Evolutionary conservation across 1,140 invertebrate genomes (phyloP).

Genomic region (Acromyrmex heyeri): DNA sequence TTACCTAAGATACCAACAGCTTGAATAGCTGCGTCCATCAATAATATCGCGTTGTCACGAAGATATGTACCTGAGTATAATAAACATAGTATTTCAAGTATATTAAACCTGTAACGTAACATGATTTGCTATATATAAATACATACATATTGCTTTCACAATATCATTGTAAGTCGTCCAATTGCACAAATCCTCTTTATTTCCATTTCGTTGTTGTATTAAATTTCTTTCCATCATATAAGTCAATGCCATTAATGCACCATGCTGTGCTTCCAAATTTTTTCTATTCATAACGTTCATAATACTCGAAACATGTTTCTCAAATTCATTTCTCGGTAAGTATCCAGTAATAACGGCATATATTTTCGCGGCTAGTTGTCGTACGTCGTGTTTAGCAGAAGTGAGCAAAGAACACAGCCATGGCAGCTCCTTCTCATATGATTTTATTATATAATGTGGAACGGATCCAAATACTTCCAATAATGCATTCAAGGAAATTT

Average conservation of each 20-base stretch:
- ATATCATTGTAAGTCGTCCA: constrained; percentile 88
- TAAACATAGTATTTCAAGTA: constrained; percentile 31
- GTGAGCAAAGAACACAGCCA: constrained; percentile 90
- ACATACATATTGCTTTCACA: constrained; percentile 88
- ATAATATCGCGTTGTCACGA: constrained; percentile 87
- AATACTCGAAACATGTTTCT: constrained; percentile 87
- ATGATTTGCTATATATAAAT: background rate
- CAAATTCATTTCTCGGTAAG: constrained; percentile 86
- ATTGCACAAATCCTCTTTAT: constrained; percentile 78
- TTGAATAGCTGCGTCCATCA: constrained; percentile 89
- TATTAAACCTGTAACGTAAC: background rate
- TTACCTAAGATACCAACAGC: constrained; percentile 91
- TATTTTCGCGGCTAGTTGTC: constrained; percentile 90
- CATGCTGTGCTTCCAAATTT: constrained; percentile 91
- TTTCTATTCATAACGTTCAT: constrained; percentile 87
- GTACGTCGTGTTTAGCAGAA: constrained; percentile 92
- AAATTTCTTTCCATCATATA: constrained; percentile 90
- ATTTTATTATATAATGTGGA: constrained; percentile 88
- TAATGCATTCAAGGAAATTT: constrained; percentile 90
- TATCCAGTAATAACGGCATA: constrained; percentile 90
- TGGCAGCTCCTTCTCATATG: constrained; percentile 88
- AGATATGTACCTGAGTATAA: constrained; percentile 88
- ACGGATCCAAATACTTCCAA: constrained; percentile 92
- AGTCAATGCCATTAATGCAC: constrained; percentile 90
- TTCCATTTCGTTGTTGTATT: constrained; percentile 82